Percentiles rank a stretch among this genome's conserved stretches.
Evolutionary conservation across 2,797 vertebrate species (phyloP).

Genomic region (Syngnathus rostellatus): DNA sequence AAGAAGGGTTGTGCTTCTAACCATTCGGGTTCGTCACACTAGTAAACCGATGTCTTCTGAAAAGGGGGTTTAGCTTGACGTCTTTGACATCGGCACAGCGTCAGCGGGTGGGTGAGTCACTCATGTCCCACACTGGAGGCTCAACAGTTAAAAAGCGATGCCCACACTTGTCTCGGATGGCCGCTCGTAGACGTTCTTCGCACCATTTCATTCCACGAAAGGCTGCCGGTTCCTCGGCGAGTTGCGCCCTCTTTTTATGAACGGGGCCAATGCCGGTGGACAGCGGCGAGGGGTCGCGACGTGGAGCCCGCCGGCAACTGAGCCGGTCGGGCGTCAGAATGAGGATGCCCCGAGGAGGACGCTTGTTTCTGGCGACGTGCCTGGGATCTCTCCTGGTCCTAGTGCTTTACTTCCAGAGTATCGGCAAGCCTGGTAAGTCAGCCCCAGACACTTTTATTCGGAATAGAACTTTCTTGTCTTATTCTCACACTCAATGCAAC

Average conservation of each 20-base stretch:
- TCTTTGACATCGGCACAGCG: not conserved
- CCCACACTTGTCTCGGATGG: not conserved
- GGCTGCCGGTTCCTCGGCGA: not conserved
- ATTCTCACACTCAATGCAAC: not conserved
- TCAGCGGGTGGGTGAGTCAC: not conserved
- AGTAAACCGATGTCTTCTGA: not conserved
- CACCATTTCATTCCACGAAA: not conserved
- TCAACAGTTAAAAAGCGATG: not conserved
- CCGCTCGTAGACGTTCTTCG: not conserved
- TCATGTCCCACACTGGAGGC: not conserved
- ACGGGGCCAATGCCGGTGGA: constrained; percentile 21
- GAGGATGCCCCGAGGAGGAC: constrained; percentile 70
- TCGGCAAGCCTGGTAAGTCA: constrained; percentile 71
- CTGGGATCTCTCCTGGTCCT: constrained; percentile 76
- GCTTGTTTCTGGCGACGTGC: constrained; percentile 76
- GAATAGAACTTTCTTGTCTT: not conserved
- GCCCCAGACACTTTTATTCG: not conserved
- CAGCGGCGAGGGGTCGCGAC: constrained; percentile 36
- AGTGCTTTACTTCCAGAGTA: constrained; percentile 79
- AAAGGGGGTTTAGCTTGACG: not conserved
- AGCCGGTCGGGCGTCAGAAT: constrained; percentile 55
- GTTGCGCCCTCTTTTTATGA: constrained; percentile 43
- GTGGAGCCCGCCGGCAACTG: constrained; percentile 36
- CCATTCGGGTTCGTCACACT: not conserved
- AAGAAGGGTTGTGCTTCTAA: not conserved